Percentiles rank a stretch among this genome's conserved stretches.
These are phyloP conservation scores for Sciurus niger DNA, from an alignment of 2,113 vertebrate species.

Conservation along the genomic window DNA sequence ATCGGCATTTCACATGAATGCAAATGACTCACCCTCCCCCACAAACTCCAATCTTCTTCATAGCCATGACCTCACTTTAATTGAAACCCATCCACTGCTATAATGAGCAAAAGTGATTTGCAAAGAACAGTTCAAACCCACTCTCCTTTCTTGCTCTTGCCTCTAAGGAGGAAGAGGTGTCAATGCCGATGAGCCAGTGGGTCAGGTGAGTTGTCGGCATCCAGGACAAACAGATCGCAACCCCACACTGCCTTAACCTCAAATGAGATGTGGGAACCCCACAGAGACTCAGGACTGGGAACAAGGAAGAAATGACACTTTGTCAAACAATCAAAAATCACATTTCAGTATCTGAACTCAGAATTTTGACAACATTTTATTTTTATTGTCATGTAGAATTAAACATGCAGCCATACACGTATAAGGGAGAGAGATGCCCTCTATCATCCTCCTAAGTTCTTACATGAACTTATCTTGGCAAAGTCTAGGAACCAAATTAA, in stretches of 20 bases:
- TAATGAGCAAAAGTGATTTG: slow-evolving; percentile 18
- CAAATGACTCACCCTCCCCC: slow-evolving; percentile 77
- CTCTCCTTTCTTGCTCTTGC: neutral
- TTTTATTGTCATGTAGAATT: slow-evolving; percentile 17
- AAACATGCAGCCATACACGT: neutral
- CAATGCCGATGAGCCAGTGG: neutral
- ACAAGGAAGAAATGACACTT: neutral
- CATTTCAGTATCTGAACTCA: neutral
- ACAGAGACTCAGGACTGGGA: neutral
- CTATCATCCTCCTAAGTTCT: neutral
- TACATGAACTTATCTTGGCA: neutral
- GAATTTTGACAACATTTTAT: neutral
- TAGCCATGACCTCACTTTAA: slow-evolving; percentile 74
- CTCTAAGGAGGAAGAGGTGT: neutral
- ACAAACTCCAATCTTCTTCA: slow-evolving; percentile 53
- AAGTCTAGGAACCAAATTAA: neutral
- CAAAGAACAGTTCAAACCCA: neutral
- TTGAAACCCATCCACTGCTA: slow-evolving; percentile 64
- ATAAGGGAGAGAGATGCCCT: neutral
- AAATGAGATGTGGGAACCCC: neutral
- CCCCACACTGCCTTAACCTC: slow-evolving; percentile 2
- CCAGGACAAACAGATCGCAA: neutral
- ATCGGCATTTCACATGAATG: slow-evolving; percentile 71
- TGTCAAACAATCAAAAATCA: slow-evolving; percentile 34
- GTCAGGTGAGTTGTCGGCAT: neutral